Percentiles rank a stretch among this genome's conserved stretches.
Evolutionary conservation across 2,113 vertebrate species (phyloP).

Genomic region (Apistogramma diplotaenia): DNA sequence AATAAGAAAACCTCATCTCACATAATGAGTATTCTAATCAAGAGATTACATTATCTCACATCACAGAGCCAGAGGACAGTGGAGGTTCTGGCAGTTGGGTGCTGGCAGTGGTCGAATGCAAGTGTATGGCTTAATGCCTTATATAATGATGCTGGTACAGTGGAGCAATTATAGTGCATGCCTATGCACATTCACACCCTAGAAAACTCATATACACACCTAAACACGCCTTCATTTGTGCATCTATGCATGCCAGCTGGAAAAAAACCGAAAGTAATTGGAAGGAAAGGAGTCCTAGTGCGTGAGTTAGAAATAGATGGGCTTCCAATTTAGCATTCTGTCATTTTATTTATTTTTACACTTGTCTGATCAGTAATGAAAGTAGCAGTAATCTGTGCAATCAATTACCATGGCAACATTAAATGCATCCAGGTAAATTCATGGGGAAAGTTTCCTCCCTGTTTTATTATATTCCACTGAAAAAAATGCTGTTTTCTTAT

Average conservation of each 20-base stretch:
- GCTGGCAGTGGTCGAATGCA: slow-evolving; percentile 37
- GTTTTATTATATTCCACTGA: too few relatives aligned
- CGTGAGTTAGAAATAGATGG: neutral
- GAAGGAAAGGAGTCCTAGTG: neutral
- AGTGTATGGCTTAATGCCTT: slow-evolving; percentile 50
- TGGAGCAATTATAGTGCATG: slow-evolving; percentile 38
- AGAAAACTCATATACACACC: neutral
- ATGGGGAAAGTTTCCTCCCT: neutral
- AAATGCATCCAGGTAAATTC: neutral
- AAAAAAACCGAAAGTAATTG: neutral
- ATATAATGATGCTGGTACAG: slow-evolving; percentile 27
- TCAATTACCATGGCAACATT: neutral
- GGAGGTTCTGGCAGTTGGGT: slow-evolving; percentile 54
- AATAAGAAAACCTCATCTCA: slow-evolving; percentile 75
- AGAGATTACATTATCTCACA: slow-evolving; percentile 75
- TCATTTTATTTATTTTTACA: neutral
- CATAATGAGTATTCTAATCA: slow-evolving; percentile 78
- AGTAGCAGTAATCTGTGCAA: neutral
- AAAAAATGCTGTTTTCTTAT: neutral
- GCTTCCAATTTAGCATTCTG: neutral
- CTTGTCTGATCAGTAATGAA: neutral
- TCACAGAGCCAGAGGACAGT: slow-evolving; percentile 32
- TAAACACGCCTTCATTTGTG: neutral
- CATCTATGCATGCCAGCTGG: neutral
- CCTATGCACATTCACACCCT: slow-evolving; percentile 24